These are phyloP conservation scores for Pagetopsis macropterus DNA, from an alignment of 2,797 vertebrate species.

Conservation along the genomic window DNA sequence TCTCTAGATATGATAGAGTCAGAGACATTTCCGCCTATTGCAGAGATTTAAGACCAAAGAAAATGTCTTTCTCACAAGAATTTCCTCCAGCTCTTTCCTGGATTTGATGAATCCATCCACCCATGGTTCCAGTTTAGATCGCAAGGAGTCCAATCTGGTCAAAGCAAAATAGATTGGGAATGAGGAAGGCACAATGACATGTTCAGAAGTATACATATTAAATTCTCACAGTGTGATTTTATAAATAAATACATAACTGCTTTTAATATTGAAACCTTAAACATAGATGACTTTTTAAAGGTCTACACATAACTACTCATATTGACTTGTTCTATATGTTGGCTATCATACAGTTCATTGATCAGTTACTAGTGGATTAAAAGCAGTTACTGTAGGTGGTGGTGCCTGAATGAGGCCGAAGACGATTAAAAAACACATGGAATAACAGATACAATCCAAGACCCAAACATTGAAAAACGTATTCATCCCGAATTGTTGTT, in stretches of 20 bases:
- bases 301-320: neutral
- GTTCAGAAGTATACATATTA: conserved; percentile 13
- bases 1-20: conserved; percentile 39
- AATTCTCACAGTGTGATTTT: neutral
- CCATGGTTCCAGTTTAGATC: conserved; percentile 81
- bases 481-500: neutral
- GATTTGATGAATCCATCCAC: conserved; percentile 77
- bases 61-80: conserved; percentile 78
- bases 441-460: neutral
- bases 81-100: conserved; percentile 81
- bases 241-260: neutral
- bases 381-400: too few species aligned
- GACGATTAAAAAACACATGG: neutral
- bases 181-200: neutral
- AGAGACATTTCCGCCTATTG: conserved; percentile 63
- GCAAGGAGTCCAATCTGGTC: conserved; percentile 78
- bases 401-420: neutral
- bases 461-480: neutral
- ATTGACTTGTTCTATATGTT: neutral
- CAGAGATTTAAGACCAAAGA: conserved; percentile 61
- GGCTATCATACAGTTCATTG: neutral
- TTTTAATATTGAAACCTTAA: conserved; percentile 4
- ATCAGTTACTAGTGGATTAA: neutral
- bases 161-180: conserved; percentile 27
- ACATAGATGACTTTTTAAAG: neutral